Percentiles rank a stretch among this genome's conserved stretches.
Evolutionary conservation across 1,140 invertebrate genomes (phyloP).

Genomic region (Scaptomyza hsui): DNA sequence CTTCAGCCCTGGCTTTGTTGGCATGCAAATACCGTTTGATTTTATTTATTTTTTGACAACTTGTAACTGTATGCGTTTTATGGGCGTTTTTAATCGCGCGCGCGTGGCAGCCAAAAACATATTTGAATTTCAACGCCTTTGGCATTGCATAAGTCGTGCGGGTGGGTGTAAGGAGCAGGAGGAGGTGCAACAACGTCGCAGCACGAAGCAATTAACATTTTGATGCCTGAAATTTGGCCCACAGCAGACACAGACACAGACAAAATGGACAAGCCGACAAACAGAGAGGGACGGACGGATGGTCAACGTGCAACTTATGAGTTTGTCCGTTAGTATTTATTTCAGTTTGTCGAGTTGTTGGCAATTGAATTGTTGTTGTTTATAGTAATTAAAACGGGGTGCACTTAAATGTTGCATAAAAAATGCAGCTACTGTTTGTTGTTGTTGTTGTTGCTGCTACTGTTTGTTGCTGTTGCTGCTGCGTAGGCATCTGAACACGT

Average conservation of each 20-base stretch:
- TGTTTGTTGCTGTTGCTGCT: constrained; percentile 21
- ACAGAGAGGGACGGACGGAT: constrained; percentile 14
- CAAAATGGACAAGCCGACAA: neutral
- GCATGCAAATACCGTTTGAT: constrained; percentile 30
- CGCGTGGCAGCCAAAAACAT: constrained; percentile 33
- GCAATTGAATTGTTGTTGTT: constrained; percentile 68
- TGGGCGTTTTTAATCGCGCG: constrained; percentile 40
- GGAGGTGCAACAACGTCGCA: constrained; percentile 16
- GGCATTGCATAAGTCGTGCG: constrained; percentile 29
- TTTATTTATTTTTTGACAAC: constrained; percentile 11
- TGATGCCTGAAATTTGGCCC: constrained; percentile 59
- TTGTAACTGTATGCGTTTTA: constrained; percentile 43
- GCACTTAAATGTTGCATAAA: constrained; percentile 81
- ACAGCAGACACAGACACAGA: constrained; percentile 13
- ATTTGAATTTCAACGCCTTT: constrained; percentile 24
- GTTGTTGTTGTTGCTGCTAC: neutral
- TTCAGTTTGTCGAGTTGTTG: constrained; percentile 35
- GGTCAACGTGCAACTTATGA: constrained; percentile 42
- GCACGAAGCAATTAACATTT: constrained; percentile 78
- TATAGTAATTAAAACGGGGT: constrained; percentile 74
- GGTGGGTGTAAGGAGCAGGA: neutral
- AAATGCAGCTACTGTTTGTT: constrained; percentile 46
- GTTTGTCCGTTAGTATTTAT: constrained; percentile 39
- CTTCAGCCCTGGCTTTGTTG: constrained; percentile 23
- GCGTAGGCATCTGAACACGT: constrained; percentile 72